Percentiles rank a stretch among this genome's conserved stretches.
phyloP scores from a whole-genome alignment of 2,113 vertebrate genomes.

The Hyperopisus bebe region DNA sequence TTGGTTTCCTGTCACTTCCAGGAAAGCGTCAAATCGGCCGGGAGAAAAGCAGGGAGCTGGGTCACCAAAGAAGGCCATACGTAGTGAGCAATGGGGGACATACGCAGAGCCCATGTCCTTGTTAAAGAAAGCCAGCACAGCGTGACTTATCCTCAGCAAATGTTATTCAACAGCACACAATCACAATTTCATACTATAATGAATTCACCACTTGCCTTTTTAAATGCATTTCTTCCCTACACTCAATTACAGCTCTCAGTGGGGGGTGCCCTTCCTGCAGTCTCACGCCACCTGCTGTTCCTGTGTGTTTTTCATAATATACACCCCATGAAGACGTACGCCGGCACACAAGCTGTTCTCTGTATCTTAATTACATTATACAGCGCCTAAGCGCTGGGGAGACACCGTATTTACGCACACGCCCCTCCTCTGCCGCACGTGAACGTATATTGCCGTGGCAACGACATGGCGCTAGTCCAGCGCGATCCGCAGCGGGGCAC shows the following conservation, averaged over 20 bases:
- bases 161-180: neutral
- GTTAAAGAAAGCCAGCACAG: neutral
- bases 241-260: constrained; percentile 1
- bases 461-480: neutral
- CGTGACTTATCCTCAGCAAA: neutral
- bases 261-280: neutral
- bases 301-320: neutral
- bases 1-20: neutral
- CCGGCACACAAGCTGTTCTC: neutral
- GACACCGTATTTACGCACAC: neutral
- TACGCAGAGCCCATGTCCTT: neutral
- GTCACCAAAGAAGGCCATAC: too few species aligned
- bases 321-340: neutral
- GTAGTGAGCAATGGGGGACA: neutral
- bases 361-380: constrained; percentile 2
- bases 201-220: constrained; percentile 10
- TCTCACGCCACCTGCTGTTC: neutral
- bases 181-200: constrained; percentile 4
- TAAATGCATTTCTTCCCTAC: neutral
- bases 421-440: neutral
- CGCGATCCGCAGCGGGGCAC: neutral
- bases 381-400: neutral
- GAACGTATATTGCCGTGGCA: neutral
- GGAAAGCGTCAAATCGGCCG: neutral
- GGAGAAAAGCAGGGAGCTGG: neutral